Conservation (phyloP, 2,113 vertebrate species). For the Carlito syrichta region DNA sequence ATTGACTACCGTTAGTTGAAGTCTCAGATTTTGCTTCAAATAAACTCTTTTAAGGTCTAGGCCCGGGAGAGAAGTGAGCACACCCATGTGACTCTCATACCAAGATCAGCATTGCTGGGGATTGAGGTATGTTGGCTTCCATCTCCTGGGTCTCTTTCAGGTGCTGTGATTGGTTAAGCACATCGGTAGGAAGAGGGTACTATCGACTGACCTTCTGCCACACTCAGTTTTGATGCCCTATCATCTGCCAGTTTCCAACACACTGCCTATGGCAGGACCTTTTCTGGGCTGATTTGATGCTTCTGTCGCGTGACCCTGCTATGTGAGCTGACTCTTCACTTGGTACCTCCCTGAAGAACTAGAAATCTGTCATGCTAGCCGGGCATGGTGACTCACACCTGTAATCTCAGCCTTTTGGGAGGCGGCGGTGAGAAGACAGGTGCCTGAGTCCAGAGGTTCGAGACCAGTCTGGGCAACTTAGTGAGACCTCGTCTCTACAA, state of each 20-base stretch:
- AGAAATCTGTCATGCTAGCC: too few relatives aligned
- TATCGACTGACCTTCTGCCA: background rate
- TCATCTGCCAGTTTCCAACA: background rate
- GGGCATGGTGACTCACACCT: too few relatives aligned
- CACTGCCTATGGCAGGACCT: rapidly evolving
- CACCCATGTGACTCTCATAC: too few relatives aligned
- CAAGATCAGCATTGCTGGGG: background rate
- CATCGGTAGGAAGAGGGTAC: too few relatives aligned
- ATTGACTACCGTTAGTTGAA: too few relatives aligned
- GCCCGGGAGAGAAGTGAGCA: background rate
- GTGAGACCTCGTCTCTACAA: too few relatives aligned
- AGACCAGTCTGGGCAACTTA: too few relatives aligned
- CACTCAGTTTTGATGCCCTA: too few relatives aligned
- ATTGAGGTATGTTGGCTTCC: background rate
- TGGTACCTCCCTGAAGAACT: background rate
- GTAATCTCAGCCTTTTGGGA: too few relatives aligned
- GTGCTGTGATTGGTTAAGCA: background rate
- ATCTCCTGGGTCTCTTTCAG: background rate
- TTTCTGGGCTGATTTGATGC: background rate
- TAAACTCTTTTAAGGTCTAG: background rate
- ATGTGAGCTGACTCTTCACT: background rate
- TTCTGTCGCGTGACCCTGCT: background rate
- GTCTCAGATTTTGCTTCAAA: background rate
- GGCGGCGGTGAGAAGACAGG: too few relatives aligned
- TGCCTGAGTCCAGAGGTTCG: too few relatives aligned